Evolutionary conservation across 2,113 vertebrate species (phyloP), one percentile per base, ranked within the genome.

Genomic region (Rynchops niger): DNA sequence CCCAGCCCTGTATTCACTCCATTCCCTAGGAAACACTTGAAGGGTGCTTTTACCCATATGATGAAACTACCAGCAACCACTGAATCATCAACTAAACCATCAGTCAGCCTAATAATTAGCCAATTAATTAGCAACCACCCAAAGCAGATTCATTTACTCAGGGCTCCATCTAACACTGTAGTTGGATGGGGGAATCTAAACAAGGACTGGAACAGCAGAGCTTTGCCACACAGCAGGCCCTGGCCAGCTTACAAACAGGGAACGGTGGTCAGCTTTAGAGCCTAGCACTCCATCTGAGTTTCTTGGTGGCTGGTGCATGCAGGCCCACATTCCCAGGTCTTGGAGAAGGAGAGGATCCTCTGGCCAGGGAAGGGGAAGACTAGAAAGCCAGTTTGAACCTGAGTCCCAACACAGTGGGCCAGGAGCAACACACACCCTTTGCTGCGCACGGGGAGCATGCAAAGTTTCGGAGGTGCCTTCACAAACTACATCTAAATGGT

Each of bases 71-170:
- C 50, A 93, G 76, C 90, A 88, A 86, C 80, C 59, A 93, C 63
- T 27, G 59, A 88, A 92, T 95, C 83, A 96, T 95, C 86, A 95
- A 94, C 89, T 91, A 95, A 96, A 90, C 89, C 89, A 97, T 96
- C 94, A 96, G 91, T 95, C 95, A 97, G 91, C 77, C 91, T 96
- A 95, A 96, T 95, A 95, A 95, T 96, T 95, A 96, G 73, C 66
- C 50, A 97, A 96, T 86, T 96, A 94, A 97, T 95, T 95, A 97
- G 89, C 87, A 95, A 82, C 84, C 84, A 95, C 84, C 66, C 73
- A 96, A 95, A 94, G 65, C 86, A 93, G 83, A 95, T 95, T 95
- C 86, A 82, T 95, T 93, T 86, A 91, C 80, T 88, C 26, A 2
- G 47, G 52, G 53, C 77, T 93, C 73, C 88, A 87, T 92, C 82